These are phyloP conservation scores for Cordilura impudica DNA, from an alignment of 2,888 invertebrate species.

Conservation along the genomic window DNA sequence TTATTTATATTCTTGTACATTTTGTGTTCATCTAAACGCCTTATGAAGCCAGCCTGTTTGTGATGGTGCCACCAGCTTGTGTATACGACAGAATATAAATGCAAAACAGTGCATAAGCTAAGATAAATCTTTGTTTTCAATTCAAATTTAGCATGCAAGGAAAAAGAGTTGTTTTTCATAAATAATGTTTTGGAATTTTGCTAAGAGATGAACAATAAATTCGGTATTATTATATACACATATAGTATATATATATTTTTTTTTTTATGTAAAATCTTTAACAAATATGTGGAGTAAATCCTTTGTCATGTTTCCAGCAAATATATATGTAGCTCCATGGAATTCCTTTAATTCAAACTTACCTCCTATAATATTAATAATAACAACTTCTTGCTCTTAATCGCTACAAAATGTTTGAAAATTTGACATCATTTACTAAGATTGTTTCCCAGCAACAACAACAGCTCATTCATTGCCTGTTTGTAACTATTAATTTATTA, in stretches of 20 bases:
- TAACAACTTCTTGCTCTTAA: conserved; percentile 44
- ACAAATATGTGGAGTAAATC: not conserved
- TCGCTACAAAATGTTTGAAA: conserved; percentile 42
- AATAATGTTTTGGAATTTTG: conserved; percentile 7
- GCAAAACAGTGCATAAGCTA: not conserved
- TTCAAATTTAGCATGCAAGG: conserved; percentile 6
- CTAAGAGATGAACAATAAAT: not conserved
- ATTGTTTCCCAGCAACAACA: not conserved
- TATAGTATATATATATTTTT: too few relatives aligned
- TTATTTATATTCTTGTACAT: too few relatives aligned
- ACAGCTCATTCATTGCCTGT: conserved; percentile 2
- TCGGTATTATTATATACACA: conserved; percentile 34
- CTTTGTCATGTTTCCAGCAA: not conserved
- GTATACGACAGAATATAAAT: not conserved
- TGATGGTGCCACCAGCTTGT: not conserved
- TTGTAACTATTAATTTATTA: conserved; percentile 72
- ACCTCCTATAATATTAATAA: conserved; percentile 35
- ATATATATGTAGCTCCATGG: too few relatives aligned
- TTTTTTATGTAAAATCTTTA: conserved; percentile 14
- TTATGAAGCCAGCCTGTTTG: not conserved
- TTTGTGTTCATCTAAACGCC: too few relatives aligned
- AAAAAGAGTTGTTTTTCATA: not conserved
- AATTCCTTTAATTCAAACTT: not conserved
- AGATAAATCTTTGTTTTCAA: not conserved
- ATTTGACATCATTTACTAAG: conserved; percentile 51